Evolutionary conservation across 2,888 invertebrate species (phyloP), one percentile per base, ranked within the genome.

Genomic region (Lasioglossum oenotherae): DNA sequence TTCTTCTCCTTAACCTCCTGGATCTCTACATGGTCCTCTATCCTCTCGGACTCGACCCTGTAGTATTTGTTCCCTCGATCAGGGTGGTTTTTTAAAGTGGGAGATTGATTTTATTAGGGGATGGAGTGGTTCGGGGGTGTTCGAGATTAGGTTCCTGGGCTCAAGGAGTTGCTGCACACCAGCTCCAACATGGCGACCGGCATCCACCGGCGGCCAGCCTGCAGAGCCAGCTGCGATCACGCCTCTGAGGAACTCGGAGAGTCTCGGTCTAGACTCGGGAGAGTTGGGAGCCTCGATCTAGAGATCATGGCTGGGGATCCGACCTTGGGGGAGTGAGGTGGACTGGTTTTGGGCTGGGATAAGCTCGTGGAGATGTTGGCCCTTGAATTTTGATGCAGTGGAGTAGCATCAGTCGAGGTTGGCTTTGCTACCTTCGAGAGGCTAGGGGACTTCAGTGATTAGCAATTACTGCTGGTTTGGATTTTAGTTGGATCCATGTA

Each of bases 91-190:
- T 16, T 16, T 64, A 6, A 2, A 64, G 60, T 27, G n/a, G 14
- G 60, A 27, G n/a, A 4, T 27, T 4, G 27, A 31, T 31, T 64
- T 6, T 64, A n/a, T 31, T 31, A 60, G 60, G 14, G 60, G 16
- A 27, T 27, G 14, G 60, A 60, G 5, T 5, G 16, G 16, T 31
- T 16, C 27, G 64, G 23, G 1, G 53, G n/a, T 10, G 53, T 27
- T 27, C 1, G 35, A 71, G 71, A 69, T 72, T 82, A 85, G 64
- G 91, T 88, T 80, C 93, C 91, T 84, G 93, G 94, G 85, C 94
- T 94, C 87, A 94, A 88, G 85, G 93, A 93, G 88, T 94, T 94
- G 89, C 94, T 93, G 86, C 94, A 93, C 86, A 92, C 86, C 78
- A 93, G 88, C 89, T 91, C 91, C 92, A 91, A 88, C 93, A 92